Evolutionary conservation across 2,113 vertebrate genomes (phyloP).

Genomic region (Herpailurus yagouaroundi): DNA sequence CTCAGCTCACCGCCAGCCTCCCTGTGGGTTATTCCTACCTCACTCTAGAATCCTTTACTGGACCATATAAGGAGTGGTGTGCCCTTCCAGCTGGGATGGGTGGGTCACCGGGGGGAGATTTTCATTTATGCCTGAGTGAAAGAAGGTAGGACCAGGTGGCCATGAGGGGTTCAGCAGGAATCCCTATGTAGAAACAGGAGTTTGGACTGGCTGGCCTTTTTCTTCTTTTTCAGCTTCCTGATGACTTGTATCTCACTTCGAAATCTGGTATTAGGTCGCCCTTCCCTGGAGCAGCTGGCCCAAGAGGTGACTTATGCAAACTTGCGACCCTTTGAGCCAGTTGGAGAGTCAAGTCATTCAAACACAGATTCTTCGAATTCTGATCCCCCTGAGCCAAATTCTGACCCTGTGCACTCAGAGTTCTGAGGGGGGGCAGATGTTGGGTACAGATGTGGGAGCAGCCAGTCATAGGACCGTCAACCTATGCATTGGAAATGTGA

Average conservation of each 20-base stretch:
- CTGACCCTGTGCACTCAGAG: conserved; percentile 69
- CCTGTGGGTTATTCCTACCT: background rate
- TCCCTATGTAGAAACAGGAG: background rate
- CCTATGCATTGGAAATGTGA: background rate
- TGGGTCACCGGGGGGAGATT: background rate
- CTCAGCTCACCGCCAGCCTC: background rate
- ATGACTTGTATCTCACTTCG: conserved; percentile 95
- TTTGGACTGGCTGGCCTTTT: background rate
- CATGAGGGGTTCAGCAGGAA: background rate
- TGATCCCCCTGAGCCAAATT: conserved; percentile 35
- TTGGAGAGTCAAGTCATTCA: conserved; percentile 39
- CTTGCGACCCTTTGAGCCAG: conserved; percentile 85
- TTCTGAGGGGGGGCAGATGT: conserved; percentile 49
- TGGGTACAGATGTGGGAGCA: background rate
- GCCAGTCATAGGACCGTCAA: background rate
- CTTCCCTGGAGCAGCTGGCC: conserved; percentile 91
- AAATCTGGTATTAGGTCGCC: conserved; percentile 92
- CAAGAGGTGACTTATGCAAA: conserved; percentile 92
- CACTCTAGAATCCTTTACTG: background rate
- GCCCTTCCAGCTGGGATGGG: background rate
- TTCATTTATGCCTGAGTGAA: background rate
- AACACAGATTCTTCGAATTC: conserved; percentile 38
- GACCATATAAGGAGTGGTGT: background rate
- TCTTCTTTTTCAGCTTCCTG: conserved; percentile 86
- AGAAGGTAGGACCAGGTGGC: background rate